These are phyloP conservation scores for Spodoptera littoralis DNA, from an alignment of 2,888 invertebrate species.

Conservation along the genomic window DNA sequence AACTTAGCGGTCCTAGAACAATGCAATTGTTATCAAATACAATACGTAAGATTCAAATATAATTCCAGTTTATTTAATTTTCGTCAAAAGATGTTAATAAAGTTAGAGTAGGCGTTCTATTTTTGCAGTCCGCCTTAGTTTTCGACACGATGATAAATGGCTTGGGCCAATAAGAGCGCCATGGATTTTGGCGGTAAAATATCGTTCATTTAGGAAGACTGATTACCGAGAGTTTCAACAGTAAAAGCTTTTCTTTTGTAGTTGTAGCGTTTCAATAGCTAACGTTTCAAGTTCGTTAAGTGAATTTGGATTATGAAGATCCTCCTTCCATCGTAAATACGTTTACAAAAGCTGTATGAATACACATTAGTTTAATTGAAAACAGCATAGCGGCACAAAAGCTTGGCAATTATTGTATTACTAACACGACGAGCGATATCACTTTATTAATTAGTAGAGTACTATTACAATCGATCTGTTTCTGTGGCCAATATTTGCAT, in stretches of 20 bases:
- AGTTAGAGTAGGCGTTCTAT: conserved; percentile 39
- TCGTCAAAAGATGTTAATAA: conserved; percentile 24
- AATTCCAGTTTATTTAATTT: conserved; percentile 31
- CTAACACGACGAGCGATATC: not conserved
- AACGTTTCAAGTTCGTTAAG: no score
- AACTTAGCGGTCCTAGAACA: conserved; percentile 34
- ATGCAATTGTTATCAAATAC: conserved; percentile 48
- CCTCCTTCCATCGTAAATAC: no score
- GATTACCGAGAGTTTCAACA: conserved; percentile 17
- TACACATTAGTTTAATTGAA: not conserved
- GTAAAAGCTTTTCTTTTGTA: conserved; percentile 22
- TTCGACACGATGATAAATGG: conserved; percentile 47
- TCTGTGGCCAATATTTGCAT: conserved; percentile 50
- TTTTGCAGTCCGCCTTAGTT: conserved; percentile 45
- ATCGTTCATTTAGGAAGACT: conserved; percentile 43
- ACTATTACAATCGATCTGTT: conserved; percentile 31
- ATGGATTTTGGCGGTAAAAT: conserved; percentile 54
- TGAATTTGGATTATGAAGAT: no score
- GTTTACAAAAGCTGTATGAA: no score
- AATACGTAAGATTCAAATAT: conserved; percentile 19
- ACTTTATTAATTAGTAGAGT: conserved; percentile 31
- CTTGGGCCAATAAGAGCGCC: conserved; percentile 34
- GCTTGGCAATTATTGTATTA: no score
- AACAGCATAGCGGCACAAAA: not conserved
- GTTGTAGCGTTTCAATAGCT: conserved; percentile 1